Evolutionary conservation across 2,888 invertebrate genomes (phyloP).

Genomic region (Notodonta dromedarius): DNA sequence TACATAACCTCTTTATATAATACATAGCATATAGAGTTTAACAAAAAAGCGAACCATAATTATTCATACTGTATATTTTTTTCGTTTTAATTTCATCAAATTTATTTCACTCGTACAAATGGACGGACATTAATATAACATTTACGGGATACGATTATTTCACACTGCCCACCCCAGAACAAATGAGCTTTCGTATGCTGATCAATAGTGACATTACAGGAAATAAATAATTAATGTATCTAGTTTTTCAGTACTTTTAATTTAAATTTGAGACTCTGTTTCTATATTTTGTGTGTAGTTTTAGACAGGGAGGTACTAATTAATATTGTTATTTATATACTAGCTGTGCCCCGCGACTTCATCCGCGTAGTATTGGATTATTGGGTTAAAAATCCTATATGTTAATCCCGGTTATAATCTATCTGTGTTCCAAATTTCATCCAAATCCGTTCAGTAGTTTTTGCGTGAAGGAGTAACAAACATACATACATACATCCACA

Average conservation of each 20-base stretch:
- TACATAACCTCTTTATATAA: neutral
- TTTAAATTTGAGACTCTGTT: neutral
- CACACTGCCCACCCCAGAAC: constrained; percentile 39
- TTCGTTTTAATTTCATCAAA: constrained; percentile 68
- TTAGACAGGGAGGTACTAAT: too few species aligned
- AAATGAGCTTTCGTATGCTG: constrained; percentile 41
- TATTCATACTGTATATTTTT: constrained; percentile 62
- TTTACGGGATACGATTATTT: constrained; percentile 63
- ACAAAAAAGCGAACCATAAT: constrained; percentile 52
- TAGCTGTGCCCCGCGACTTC: too few species aligned
- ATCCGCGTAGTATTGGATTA: too few species aligned
- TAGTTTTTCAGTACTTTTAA: neutral
- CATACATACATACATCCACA: too few species aligned
- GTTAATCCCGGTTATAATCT: too few species aligned
- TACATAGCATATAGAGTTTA: constrained; percentile 21
- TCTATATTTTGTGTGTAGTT: too few species aligned
- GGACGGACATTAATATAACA: constrained; percentile 63
- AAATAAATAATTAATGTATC: neutral
- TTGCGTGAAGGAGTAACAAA: too few species aligned
- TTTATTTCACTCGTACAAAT: constrained; percentile 72
- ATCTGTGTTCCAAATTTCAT: too few species aligned
- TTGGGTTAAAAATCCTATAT: too few species aligned
- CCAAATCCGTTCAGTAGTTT: too few species aligned
- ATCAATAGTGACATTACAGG: constrained; percentile 5
- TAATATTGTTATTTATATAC: too few species aligned